Evolutionary conservation across 2,797 vertebrate genomes (phyloP).

Genomic region (Lerista edwardsae): DNA sequence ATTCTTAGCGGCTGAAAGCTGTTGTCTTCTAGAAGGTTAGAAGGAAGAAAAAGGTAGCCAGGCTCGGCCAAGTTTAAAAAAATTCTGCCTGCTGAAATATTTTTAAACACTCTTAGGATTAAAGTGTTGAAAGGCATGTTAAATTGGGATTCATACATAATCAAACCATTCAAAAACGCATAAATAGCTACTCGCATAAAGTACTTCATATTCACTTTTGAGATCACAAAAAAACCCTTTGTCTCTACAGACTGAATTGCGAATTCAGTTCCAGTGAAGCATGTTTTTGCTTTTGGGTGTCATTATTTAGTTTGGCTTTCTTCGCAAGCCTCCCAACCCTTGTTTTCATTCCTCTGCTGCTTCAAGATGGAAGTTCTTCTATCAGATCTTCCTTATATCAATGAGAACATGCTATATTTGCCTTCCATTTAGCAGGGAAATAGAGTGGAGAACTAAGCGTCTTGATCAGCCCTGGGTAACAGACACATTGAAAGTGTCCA

Average conservation of each 20-base stretch:
- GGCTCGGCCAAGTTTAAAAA: conserved; percentile 56
- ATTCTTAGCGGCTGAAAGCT: no score
- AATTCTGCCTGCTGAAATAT: conserved; percentile 71
- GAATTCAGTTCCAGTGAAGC: conserved; percentile 80
- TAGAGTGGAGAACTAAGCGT: conserved; percentile 59
- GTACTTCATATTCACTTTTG: conserved; percentile 81
- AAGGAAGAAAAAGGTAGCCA: conserved; percentile 66
- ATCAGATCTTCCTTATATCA: conserved; percentile 72
- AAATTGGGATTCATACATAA: conserved; percentile 80
- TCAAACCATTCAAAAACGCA: conserved; percentile 79
- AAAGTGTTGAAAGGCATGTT: conserved; percentile 79
- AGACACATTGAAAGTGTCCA: conserved; percentile 72
- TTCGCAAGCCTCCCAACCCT: conserved; percentile 74
- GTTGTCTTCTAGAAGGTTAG: conserved; percentile 36
- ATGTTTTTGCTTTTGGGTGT: conserved; percentile 84
- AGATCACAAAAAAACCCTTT: conserved; percentile 84
- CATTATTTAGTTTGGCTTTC: conserved; percentile 83
- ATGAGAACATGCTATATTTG: conserved; percentile 72
- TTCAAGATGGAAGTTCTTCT: conserved; percentile 58
- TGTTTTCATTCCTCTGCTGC: conserved; percentile 76
- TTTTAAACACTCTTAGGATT: conserved; percentile 78
- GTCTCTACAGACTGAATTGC: conserved; percentile 78
- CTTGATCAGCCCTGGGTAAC: conserved; percentile 74
- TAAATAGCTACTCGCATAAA: conserved; percentile 79
- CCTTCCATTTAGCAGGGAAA: conserved; percentile 73